phyloP scores from a whole-genome alignment of 2,888 invertebrate species.

The Drosophila cracens region DNA sequence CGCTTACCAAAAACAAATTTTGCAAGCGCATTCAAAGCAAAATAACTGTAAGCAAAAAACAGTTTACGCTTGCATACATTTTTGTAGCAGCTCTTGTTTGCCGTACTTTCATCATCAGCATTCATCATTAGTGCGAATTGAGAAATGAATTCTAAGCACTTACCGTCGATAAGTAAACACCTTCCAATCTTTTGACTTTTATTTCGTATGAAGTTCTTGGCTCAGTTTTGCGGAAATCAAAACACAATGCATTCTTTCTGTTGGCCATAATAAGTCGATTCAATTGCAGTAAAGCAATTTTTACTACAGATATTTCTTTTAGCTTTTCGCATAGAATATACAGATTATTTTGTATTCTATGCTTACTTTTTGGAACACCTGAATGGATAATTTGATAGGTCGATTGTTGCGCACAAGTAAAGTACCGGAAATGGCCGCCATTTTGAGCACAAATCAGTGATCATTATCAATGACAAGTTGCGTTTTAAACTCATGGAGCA shows the following conservation, averaged over 20 bases:
- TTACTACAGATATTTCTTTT: neutral
- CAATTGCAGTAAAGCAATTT: neutral
- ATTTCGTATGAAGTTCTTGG: neutral
- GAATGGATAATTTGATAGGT: neutral
- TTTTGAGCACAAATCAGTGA: constrained; percentile 10
- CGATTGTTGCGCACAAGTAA: neutral
- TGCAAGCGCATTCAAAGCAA: neutral
- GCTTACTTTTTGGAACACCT: neutral
- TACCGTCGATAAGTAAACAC: neutral
- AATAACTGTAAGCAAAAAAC: neutral
- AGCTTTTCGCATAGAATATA: neutral
- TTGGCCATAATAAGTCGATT: neutral
- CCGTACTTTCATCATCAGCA: neutral
- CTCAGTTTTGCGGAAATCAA: constrained; percentile 3
- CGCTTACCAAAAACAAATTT: neutral
- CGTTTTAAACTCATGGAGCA: neutral
- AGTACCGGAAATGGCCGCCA: constrained; percentile 41
- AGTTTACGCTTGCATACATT: neutral
- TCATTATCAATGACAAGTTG: constrained; percentile 22
- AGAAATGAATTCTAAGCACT: neutral
- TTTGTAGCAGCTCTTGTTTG: neutral
- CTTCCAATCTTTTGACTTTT: neutral
- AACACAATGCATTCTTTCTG: neutral
- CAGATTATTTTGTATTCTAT: neutral
- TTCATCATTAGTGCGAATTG: neutral